Evolutionary conservation across 2,113 vertebrate species (phyloP), one percentile per base, ranked within the genome.

Genomic region (Cyanoderma ruficeps): DNA sequence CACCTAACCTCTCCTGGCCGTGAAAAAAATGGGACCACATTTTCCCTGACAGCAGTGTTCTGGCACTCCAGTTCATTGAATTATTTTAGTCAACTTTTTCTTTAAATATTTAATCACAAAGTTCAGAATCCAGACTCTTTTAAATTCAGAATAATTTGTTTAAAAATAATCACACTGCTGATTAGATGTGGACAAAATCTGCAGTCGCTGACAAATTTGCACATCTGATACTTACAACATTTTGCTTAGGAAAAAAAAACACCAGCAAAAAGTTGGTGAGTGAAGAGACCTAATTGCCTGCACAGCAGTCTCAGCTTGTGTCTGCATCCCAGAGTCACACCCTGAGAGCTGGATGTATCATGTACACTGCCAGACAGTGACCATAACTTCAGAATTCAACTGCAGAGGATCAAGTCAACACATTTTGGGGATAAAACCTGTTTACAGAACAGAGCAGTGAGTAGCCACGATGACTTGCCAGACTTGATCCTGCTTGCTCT

Each of bases 401-500:
- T 71, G 68, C 56, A 63, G 3, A 88, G 47, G 81, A 88, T 53
- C 4, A 10, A 68, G 60, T 83, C 68, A 88, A 72, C 46, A 50
- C 2, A 42, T 57, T 85, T 55, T 60, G 2, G 4, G 46, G 37
- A 11, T 10, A 6, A 63, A 75, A 95, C 33, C 19, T 50, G 84
- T 94, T 89, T 59, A 68, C 15, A 71, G 35, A 14, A 59, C 87
- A 94, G 47, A 95, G 90, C 39, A 70, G 61, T 2, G 7, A 94
- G 80, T 46, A 90, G 94, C 76, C 86, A 74, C 15, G 83, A 74
- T 79, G 68, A 74, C 35, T 50, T 89, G 75, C 90, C 91, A 96
- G 88, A 93, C 93, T 90, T 75, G 94, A 90, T 88, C 91, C 69
- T 68, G 67, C 65, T 84, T 78, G 42, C 61, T 90, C 24, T 11